phyloP scores from a whole-genome alignment of 2,113 vertebrate genomes.

The Paedocypris sp. region DNA sequence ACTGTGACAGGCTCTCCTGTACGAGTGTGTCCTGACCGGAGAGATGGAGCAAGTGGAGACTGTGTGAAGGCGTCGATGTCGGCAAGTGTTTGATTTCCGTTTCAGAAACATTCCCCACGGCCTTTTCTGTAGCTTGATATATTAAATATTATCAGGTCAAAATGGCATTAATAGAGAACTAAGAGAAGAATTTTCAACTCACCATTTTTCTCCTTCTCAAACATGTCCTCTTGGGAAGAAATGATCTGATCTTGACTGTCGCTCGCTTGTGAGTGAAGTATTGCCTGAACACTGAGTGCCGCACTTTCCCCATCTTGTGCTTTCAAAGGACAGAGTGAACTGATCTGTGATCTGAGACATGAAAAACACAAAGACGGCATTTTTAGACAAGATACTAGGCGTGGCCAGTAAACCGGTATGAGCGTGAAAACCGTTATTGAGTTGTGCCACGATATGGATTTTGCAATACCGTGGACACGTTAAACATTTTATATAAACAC shows the following conservation, averaged over 20 bases:
- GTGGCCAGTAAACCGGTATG: too few species aligned
- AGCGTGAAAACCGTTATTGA: too few species aligned
- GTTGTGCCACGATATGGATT: too few species aligned
- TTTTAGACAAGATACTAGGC: neutral
- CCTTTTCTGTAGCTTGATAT: conserved; percentile 44
- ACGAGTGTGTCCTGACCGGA: conserved; percentile 73
- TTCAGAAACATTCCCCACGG: conserved; percentile 57
- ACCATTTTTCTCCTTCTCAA: conserved; percentile 53
- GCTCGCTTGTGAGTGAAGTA: conserved; percentile 46
- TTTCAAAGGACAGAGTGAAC: conserved; percentile 57
- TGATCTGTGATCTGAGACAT: conserved; percentile 49
- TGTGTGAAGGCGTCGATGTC: conserved; percentile 63
- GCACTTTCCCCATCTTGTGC: conserved; percentile 38
- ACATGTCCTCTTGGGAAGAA: conserved; percentile 84
- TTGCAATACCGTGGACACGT: too few species aligned
- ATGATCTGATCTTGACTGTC: conserved; percentile 55
- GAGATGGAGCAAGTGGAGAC: conserved; percentile 74
- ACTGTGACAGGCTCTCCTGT: conserved; percentile 72
- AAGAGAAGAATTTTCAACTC: neutral
- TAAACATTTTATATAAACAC: too few species aligned
- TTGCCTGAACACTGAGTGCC: conserved; percentile 41
- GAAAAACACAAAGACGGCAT: neutral
- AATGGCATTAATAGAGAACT: neutral
- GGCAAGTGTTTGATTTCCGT: conserved; percentile 52
- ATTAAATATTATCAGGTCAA: neutral